These are phyloP conservation scores for Pristionchus exspectatus DNA, from an alignment of 2,888 invertebrate species.

Conservation along the genomic window DNA sequence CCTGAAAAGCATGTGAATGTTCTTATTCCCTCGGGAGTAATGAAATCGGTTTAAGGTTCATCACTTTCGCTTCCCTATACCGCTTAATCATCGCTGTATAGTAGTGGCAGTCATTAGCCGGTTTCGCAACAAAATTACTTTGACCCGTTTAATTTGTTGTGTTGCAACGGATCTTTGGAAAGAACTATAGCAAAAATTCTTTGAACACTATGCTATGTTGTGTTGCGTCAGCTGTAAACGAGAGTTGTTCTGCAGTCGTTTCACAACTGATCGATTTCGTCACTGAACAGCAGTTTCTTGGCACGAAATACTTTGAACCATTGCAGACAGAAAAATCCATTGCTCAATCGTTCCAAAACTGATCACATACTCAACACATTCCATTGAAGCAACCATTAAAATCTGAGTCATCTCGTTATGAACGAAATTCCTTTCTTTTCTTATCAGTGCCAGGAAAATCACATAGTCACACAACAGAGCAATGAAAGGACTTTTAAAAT, in stretches of 20 bases:
- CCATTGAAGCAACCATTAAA: not conserved
- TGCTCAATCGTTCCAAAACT: not conserved
- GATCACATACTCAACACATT: not conserved
- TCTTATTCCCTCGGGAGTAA: not conserved
- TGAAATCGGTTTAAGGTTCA: not conserved
- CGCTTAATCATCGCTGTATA: not conserved
- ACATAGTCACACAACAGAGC: no score
- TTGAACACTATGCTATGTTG: not conserved
- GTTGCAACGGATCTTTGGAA: no score
- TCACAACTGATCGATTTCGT: not conserved
- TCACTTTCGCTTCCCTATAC: slow-evolving; percentile 46
- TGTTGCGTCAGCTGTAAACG: not conserved
- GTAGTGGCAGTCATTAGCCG: not conserved
- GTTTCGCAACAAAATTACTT: not conserved
- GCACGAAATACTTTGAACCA: not conserved
- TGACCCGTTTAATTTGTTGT: not conserved
- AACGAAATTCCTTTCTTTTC: no score
- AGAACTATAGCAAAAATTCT: not conserved
- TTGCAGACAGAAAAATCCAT: not conserved
- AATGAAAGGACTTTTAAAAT: no score
- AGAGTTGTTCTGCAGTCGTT: not conserved
- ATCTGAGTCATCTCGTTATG: not conserved
- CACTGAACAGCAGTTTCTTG: not conserved
- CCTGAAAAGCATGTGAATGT: slow-evolving; percentile 21
- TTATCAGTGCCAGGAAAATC: no score